phyloP scores from a whole-genome alignment of 2,888 invertebrate genomes.

The Sylvicola cinctus region DNA sequence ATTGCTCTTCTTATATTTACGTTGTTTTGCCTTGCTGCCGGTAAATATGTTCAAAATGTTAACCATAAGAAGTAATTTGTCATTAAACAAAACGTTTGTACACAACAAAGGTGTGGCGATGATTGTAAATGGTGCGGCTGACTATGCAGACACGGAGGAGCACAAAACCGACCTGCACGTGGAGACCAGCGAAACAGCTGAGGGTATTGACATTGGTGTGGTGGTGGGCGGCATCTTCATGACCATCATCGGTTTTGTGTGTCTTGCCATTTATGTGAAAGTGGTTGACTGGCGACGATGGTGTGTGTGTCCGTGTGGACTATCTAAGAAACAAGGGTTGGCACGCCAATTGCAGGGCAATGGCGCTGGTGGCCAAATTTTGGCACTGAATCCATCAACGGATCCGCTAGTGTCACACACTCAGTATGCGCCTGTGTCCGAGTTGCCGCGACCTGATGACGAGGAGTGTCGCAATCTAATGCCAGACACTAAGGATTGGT shows the following conservation, averaged over 20 bases:
- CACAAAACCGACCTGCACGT: conserved; percentile 19
- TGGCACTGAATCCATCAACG: conserved; percentile 52
- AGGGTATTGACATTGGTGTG: conserved; percentile 27
- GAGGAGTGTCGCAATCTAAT: conserved; percentile 45
- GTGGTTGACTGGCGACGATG: conserved; percentile 18
- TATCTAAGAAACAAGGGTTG: conserved; percentile 17
- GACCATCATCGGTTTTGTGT: conserved; percentile 28
- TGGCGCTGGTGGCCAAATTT: conserved; percentile 28
- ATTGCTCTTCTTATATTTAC: conserved; percentile 15
- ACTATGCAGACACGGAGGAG: conserved; percentile 29
- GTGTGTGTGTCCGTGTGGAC: conserved; percentile 17
- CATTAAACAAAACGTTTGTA: neutral
- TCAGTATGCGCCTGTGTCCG: conserved; percentile 55
- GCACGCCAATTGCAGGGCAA: conserved; percentile 22
- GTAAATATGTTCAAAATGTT: conserved; percentile 7
- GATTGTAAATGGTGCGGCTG: conserved; percentile 39
- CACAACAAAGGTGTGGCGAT: conserved; percentile 32
- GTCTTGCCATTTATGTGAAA: conserved; percentile 19
- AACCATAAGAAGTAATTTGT: neutral
- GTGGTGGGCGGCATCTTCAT: conserved; percentile 41
- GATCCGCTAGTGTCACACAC: conserved; percentile 49
- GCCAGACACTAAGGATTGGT: conserved; percentile 55
- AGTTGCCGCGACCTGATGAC: conserved; percentile 44
- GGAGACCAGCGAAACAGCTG: conserved; percentile 11
- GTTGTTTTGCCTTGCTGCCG: conserved; percentile 17